These are phyloP conservation scores for Atethmia centrago DNA, from an alignment of 2,888 invertebrate genomes.

Conservation along the genomic window DNA sequence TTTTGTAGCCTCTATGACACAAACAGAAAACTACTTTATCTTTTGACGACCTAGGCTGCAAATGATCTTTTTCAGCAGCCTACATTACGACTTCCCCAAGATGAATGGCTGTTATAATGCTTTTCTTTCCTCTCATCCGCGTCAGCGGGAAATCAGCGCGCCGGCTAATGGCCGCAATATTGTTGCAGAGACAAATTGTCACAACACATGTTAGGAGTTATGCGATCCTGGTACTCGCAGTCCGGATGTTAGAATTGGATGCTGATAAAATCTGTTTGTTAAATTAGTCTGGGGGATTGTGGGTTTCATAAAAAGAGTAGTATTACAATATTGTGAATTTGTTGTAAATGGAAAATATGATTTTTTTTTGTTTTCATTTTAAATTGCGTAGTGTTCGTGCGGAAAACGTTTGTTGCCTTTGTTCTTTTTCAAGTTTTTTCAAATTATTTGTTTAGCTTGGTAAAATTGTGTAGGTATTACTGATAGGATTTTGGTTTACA, in stretches of 20 bases:
- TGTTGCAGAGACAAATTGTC: slow-evolving; percentile 76
- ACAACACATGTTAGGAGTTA: slow-evolving; percentile 73
- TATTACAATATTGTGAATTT: slow-evolving; percentile 26
- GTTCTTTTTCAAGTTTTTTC: neutral
- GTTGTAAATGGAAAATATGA: slow-evolving; percentile 22
- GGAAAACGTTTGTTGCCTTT: neutral
- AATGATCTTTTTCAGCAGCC: slow-evolving; percentile 38
- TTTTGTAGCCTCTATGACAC: slow-evolving; percentile 15
- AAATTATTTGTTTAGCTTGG: neutral
- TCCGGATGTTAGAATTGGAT: slow-evolving; percentile 38
- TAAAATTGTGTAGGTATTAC: neutral
- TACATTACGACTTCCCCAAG: slow-evolving; percentile 40
- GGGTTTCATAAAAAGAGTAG: neutral
- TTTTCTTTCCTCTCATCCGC: slow-evolving; percentile 45
- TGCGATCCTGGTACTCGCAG: slow-evolving; percentile 54
- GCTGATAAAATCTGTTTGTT: slow-evolving; percentile 32
- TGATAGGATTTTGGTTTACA: neutral
- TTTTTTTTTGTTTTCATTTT: slow-evolving; percentile 5
- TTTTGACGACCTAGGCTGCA: slow-evolving; percentile 26
- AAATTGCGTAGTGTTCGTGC: slow-evolving; percentile 14
- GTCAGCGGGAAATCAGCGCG: slow-evolving; percentile 62
- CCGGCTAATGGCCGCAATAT: slow-evolving; percentile 68
- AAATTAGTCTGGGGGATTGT: slow-evolving; percentile 2
- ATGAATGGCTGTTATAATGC: slow-evolving; percentile 44
- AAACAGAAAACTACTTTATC: slow-evolving; percentile 25